Evolutionary conservation across 1,140 invertebrate genomes (phyloP).

Genomic region (Diplogasteroides magnus): DNA sequence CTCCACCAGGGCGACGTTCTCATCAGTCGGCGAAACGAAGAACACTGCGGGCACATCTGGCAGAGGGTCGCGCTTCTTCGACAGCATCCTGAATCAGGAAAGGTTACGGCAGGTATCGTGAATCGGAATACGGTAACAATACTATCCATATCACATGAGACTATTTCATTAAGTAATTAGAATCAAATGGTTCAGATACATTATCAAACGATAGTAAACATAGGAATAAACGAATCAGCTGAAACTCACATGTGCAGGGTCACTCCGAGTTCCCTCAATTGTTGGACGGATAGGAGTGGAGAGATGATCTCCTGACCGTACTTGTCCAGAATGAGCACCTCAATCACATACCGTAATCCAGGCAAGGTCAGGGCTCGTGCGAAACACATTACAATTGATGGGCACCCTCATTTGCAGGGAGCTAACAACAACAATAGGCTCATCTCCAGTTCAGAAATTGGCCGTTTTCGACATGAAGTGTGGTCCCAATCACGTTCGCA

Average conservation of each 20-base stretch:
- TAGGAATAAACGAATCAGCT: slow-evolving; percentile 3
- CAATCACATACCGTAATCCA: slow-evolving; percentile 37
- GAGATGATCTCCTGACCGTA: slow-evolving; percentile 96
- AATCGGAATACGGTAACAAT: background rate
- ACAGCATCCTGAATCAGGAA: slow-evolving; percentile 55
- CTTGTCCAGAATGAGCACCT: slow-evolving; percentile 85
- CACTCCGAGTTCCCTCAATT: slow-evolving; percentile 87
- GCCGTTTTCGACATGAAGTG: too few relatives aligned
- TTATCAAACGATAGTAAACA: slow-evolving; percentile 3
- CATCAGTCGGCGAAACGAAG: slow-evolving; percentile 92
- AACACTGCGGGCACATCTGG: slow-evolving; percentile 97
- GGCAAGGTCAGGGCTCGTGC: background rate
- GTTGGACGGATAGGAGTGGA: slow-evolving; percentile 88
- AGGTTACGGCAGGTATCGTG: background rate
- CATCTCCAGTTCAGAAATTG: background rate
- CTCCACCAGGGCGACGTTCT: slow-evolving; percentile 83
- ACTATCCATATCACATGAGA: background rate
- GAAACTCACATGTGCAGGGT: slow-evolving; percentile 89
- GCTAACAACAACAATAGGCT: background rate
- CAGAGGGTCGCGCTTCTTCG: slow-evolving; percentile 87
- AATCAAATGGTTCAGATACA: slow-evolving; percentile 7
- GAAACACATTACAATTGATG: background rate
- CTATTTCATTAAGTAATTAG: slow-evolving; percentile 13
- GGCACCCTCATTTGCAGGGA: too few relatives aligned
- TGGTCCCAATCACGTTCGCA: background rate